phyloP scores from a whole-genome alignment of 2,888 invertebrate genomes.

The Sarcophaga caerulescens region DNA sequence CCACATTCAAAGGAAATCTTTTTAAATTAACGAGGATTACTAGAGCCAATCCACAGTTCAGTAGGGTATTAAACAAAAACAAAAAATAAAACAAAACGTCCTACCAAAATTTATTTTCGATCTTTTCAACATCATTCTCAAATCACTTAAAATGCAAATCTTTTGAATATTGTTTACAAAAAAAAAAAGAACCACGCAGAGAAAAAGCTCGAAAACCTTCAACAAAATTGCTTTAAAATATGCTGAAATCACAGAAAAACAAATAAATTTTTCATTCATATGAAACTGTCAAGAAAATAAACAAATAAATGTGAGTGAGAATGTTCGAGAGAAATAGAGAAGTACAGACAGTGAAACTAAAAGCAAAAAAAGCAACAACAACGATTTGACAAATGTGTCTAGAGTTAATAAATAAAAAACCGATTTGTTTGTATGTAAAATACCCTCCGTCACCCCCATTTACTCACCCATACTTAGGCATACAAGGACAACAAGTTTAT shows the following conservation, averaged over 20 bases:
- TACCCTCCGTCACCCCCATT: background rate
- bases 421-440: slow-evolving; percentile 50
- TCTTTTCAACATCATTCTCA: slow-evolving; percentile 15
- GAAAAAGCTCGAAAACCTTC: background rate
- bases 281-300: background rate
- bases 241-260: slow-evolving; percentile 45
- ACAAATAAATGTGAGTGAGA: too few species aligned
- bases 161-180: slow-evolving; percentile 16
- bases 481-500: background rate
- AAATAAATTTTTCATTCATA: slow-evolving; percentile 44
- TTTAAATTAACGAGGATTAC: too few species aligned
- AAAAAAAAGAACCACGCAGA: background rate
- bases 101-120: slow-evolving; percentile 10
- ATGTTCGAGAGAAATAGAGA: too few species aligned
- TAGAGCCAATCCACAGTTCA: too few species aligned
- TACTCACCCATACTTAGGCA: background rate
- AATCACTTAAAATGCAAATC: slow-evolving; percentile 53
- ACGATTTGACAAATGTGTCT: slow-evolving; percentile 54
- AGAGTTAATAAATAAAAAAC: slow-evolving; percentile 49
- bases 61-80: too few species aligned
- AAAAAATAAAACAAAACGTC: background rate
- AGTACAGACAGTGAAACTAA: background rate
- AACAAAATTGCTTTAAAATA: slow-evolving; percentile 34
- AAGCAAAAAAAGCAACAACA: slow-evolving; percentile 2
- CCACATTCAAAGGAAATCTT: too few species aligned